These are phyloP conservation scores for Saccostrea glomerata DNA, from an alignment of 1,140 invertebrate genomes.

Conservation along the genomic window DNA sequence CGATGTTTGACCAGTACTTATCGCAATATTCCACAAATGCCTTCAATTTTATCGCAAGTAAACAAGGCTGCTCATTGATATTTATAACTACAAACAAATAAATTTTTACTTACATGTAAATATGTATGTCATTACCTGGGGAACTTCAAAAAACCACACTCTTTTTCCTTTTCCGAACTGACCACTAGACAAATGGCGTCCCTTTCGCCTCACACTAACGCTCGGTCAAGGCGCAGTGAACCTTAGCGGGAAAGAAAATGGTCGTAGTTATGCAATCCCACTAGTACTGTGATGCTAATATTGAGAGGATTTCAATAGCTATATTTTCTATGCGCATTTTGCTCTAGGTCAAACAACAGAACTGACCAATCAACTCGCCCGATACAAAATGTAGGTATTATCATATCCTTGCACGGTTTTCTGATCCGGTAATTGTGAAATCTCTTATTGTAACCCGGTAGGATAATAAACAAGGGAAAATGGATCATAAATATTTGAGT, in stretches of 20 bases:
- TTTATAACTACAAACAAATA: constrained; percentile 28
- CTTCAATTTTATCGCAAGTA: background rate
- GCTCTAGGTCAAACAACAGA: constrained; percentile 10
- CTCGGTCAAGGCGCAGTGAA: constrained; percentile 23
- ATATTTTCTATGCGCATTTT: constrained; percentile 38
- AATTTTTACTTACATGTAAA: constrained; percentile 24
- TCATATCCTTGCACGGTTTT: constrained; percentile 9
- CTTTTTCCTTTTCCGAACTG: background rate
- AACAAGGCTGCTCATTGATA: background rate
- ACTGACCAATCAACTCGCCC: constrained; percentile 25
- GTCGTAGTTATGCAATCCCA: constrained; percentile 7
- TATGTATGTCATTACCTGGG: background rate
- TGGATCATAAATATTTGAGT: constrained; percentile 35
- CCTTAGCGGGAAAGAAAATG: constrained; percentile 35
- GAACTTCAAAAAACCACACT: background rate
- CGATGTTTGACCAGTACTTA: constrained; percentile 31
- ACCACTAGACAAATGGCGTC: constrained; percentile 21
- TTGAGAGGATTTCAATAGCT: constrained; percentile 36
- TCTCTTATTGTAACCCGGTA: background rate
- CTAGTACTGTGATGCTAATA: constrained; percentile 33
- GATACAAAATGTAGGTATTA: constrained; percentile 28
- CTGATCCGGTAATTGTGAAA: background rate
- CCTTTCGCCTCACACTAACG: background rate
- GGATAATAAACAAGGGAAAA: background rate
- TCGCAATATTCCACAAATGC: background rate